Evolutionary conservation across 2,113 vertebrate genomes (phyloP), one percentile per base, ranked within the genome.

Genomic region (Cololabis saira): DNA sequence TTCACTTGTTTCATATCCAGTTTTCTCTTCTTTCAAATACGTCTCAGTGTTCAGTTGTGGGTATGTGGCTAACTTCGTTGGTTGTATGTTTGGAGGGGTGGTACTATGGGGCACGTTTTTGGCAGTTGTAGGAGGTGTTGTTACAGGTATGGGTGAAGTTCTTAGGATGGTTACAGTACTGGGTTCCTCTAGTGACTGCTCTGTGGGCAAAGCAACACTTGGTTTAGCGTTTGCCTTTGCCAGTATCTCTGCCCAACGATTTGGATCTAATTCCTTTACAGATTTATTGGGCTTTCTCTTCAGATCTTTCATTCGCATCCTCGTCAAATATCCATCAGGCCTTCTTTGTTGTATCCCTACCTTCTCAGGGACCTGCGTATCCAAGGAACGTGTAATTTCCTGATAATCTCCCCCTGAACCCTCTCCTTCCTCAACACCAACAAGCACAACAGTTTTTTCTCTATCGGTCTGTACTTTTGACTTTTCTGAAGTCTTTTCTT

Each of bases 181-280:
- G 5, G 76, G 70, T 17, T 76, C 69, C 22, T 80, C 55, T 40
- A 76, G n/a, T 15, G 86, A 54, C 24, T 18, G 71, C 13, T 68
- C 69, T 44, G 86, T 83, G 10, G 85, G 76, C 9, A 67, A 24
- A n/a, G 56, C 19, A 63, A 61, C 78, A 21, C 61, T 67, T 37
- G 76, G 61, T 60, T 92, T 93, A 17, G 81, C 72, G 16, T 92
- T 90, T 30, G 83, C 83, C 75, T 92, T 92, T 16, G 91, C 87
- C 27, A 92, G 55, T 45, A 92, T 88, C 68, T 91, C 83, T 58
- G 89, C 89, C 92, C 92, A 92, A 24, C 74, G 87, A 60, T 82
- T 86, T n/a, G 90, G 92, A 82, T 92, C 88, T 60, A 94, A 51
- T 56, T 91, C 88, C 61, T 94, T 93, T 8, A 91, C 79, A 19